Conservation (phyloP, 2,888 invertebrate genomes). For the Nemoura dubitans region DNA sequence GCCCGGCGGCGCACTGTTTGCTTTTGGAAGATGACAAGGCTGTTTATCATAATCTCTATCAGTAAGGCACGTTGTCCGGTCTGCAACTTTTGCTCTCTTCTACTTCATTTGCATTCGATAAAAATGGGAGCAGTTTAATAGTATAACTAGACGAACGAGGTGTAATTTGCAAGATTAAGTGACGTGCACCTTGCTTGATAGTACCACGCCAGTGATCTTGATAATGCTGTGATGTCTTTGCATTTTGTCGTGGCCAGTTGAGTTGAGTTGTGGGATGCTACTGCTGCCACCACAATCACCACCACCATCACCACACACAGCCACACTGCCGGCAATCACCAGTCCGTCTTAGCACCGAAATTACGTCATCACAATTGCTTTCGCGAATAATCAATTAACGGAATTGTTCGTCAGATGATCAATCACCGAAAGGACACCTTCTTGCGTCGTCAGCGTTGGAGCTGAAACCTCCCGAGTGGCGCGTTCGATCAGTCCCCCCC, state of each 20-base stretch:
- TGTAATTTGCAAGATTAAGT: neutral
- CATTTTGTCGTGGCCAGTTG: neutral
- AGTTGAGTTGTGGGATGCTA: neutral
- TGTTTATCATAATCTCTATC: constrained; percentile 18
- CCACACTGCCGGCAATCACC: constrained; percentile 38
- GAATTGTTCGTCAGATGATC: constrained; percentile 45
- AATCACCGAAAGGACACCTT: constrained; percentile 47
- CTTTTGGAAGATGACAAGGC: constrained; percentile 12
- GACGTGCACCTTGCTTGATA: neutral
- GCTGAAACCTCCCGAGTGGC: neutral
- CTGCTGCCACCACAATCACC: neutral
- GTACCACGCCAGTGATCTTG: neutral
- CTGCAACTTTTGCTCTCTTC: neutral
- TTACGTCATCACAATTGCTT: constrained; percentile 47
- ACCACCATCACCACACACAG: neutral
- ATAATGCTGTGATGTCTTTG: neutral
- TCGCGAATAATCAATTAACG: constrained; percentile 49
- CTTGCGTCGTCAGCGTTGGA: constrained; percentile 32
- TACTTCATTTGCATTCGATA: neutral
- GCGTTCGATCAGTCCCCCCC: no score
- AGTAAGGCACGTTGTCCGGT: constrained; percentile 9
- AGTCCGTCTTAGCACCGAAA: constrained; percentile 45
- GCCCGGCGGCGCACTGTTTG: constrained; percentile 40
- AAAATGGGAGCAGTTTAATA: constrained; percentile 4
- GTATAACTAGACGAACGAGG: neutral